phyloP scores from a whole-genome alignment of 1,140 invertebrate species.

The Campoletis sonorensis region DNA sequence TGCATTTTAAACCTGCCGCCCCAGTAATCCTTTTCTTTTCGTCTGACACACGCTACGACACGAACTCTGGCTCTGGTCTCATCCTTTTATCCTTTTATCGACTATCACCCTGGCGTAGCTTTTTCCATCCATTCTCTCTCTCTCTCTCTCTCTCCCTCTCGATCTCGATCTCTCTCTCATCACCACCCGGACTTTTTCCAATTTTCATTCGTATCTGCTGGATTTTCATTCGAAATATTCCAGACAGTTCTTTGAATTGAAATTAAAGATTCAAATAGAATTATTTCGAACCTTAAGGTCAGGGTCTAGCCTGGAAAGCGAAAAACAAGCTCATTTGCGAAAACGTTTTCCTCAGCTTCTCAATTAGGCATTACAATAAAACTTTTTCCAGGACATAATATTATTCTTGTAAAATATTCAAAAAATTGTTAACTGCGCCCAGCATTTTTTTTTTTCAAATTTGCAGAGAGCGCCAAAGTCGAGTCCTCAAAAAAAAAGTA shows the following conservation, averaged over 20 bases:
- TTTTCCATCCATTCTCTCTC: background rate
- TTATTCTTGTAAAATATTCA: too few species aligned
- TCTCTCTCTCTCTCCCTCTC: slow-evolving; percentile 5
- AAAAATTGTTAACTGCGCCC: too few species aligned
- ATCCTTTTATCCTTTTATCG: slow-evolving; percentile 1
- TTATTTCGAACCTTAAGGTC: too few species aligned
- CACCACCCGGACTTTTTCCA: slow-evolving; percentile 53
- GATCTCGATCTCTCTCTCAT: slow-evolving; percentile 27
- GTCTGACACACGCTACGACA: background rate
- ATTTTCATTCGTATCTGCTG: slow-evolving; percentile 52
- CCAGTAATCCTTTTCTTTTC: slow-evolving; percentile 44
- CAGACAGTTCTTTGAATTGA: background rate
- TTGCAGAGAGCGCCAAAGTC: too few species aligned
- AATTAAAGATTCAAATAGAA: background rate
- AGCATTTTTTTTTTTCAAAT: too few species aligned
- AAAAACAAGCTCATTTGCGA: too few species aligned
- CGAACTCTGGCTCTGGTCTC: background rate
- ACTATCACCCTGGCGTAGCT: too few species aligned
- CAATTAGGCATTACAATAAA: too few species aligned
- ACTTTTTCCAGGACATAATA: too few species aligned
- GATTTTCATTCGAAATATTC: slow-evolving; percentile 26
- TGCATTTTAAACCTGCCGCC: slow-evolving; percentile 65
- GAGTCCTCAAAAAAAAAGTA: too few species aligned
- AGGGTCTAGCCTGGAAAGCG: too few species aligned
- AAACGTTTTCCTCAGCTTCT: too few species aligned